Base-by-base conservation (phyloP, 2,888 invertebrate species). In the Tupiocoris notatus region DNA sequence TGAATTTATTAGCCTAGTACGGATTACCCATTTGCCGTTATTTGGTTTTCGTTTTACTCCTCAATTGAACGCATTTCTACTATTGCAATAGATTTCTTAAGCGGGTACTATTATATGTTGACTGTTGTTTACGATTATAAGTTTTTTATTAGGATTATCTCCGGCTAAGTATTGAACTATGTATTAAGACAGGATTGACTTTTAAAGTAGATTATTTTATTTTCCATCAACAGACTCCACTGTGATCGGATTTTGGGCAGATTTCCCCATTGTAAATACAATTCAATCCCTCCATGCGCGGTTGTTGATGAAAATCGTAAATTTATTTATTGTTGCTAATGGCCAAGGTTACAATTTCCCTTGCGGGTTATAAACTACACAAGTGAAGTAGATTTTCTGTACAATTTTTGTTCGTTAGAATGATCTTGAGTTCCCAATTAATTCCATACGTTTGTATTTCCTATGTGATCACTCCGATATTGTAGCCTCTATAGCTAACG, bases 31-130 rank as follows among this genome's bases (percentile, higher is more conserved):
- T 66, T 64, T 64, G 23, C 21, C 1, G 23, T 57, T 23, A 20
- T 71, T 62, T 73, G 3, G n/a, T 73, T 73, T 73, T n/a, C 24
- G 1, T 39, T 56, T 21, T 67, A n/a, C 17, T 17, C 18, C 17
- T 1, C 22, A 9, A 20, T 22, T 67, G 25, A 3, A 59, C 22
- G 61, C 24, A 25, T 58, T 70, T 70, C 23, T 70, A 59, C 58
- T 23, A 59, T 24, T 25, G 70, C 58, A 58, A 70, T 59, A 58
- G 57, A 57, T 39, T 39, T 39, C 39, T 39, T 56, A 67, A 56
- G 67, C 67, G 67, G 67, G 67, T 67, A 67, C 56, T 67, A 57
- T 67, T 67, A 67, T 54, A 39, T 57, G 56, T 65, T 57, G 56
- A 67, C 56, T 54, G 39, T 39, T 12, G 39, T 39, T 39, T 39